These are phyloP conservation scores for Sinopyrophorus schimmeli DNA, from an alignment of 2,888 invertebrate genomes.

Conservation along the genomic window DNA sequence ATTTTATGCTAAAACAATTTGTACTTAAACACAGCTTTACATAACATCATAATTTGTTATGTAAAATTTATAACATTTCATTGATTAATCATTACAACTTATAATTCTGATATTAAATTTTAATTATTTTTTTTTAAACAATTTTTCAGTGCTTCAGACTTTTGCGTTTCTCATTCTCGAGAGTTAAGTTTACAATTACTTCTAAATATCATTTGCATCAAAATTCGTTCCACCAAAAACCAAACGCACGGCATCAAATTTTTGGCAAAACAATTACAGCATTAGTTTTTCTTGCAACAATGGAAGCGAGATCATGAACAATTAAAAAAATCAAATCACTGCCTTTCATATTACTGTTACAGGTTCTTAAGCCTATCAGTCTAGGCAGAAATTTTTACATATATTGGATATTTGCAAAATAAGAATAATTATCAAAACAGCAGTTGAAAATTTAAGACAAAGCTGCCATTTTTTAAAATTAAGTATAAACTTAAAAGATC, in stretches of 20 bases:
- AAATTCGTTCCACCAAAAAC: background rate
- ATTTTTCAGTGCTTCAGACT: constrained; percentile 17
- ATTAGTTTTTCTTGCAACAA: constrained; percentile 25
- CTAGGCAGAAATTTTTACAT: constrained; percentile 22
- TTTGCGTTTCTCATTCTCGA: constrained; percentile 5
- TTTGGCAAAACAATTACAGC: constrained; percentile 1
- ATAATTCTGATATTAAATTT: too few species aligned
- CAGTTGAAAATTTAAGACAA: too few species aligned
- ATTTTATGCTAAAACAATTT: constrained; percentile 41
- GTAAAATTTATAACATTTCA: constrained; percentile 15
- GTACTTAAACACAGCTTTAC: constrained; percentile 38
- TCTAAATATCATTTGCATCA: constrained; percentile 1
- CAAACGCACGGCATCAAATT: background rate
- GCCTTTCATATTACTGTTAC: constrained; percentile 17
- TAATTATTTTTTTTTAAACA: constrained; percentile 6
- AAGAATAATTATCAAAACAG: too few species aligned
- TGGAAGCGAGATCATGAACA: constrained; percentile 30
- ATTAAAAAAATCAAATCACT: constrained; percentile 19
- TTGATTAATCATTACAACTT: too few species aligned
- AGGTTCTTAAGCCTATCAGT: constrained; percentile 27
- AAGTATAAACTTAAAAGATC: too few species aligned
- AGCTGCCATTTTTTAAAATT: too few species aligned
- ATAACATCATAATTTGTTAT: constrained; percentile 23
- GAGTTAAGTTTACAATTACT: background rate
- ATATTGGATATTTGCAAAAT: too few species aligned